Evolutionary conservation across 2,797 vertebrate genomes (phyloP).

Genomic region (Labroides dimidiatus): DNA sequence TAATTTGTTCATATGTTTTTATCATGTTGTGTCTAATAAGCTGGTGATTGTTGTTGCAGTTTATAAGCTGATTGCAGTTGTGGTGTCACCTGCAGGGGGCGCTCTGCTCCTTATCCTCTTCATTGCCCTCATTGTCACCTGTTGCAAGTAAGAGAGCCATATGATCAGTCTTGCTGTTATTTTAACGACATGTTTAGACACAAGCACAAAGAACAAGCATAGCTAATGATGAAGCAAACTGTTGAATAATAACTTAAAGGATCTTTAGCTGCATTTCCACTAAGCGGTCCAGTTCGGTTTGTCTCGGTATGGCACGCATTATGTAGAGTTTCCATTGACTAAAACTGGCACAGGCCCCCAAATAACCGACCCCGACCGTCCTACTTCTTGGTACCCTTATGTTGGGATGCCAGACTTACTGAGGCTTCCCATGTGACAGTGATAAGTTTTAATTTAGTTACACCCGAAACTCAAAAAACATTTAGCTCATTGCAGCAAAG

Average conservation of each 20-base stretch:
- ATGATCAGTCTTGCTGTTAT: not conserved
- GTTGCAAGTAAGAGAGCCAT: slow-evolving; percentile 88
- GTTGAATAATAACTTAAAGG: not conserved
- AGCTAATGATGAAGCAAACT: not conserved
- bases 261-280: too few relatives aligned
- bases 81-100: slow-evolving; percentile 93
- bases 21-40: not conserved
- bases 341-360: too few relatives aligned
- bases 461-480: too few relatives aligned
- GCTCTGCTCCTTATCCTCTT: slow-evolving; percentile 91
- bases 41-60: slow-evolving; percentile 78
- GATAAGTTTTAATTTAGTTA: too few relatives aligned
- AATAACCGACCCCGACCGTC: too few relatives aligned
- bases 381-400: too few relatives aligned
- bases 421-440: too few relatives aligned
- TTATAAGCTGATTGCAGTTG: slow-evolving; percentile 95
- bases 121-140: slow-evolving; percentile 91
- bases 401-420: too few relatives aligned
- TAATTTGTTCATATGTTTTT: not conserved
- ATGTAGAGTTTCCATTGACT: too few relatives aligned
- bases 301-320: too few relatives aligned
- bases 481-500: too few relatives aligned
- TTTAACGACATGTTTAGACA: not conserved
- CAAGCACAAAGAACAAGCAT: not conserved
- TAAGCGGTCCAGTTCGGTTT: too few relatives aligned